phyloP scores from a whole-genome alignment of 2,797 vertebrate genomes.

The Sphaeramia orbicularis region DNA sequence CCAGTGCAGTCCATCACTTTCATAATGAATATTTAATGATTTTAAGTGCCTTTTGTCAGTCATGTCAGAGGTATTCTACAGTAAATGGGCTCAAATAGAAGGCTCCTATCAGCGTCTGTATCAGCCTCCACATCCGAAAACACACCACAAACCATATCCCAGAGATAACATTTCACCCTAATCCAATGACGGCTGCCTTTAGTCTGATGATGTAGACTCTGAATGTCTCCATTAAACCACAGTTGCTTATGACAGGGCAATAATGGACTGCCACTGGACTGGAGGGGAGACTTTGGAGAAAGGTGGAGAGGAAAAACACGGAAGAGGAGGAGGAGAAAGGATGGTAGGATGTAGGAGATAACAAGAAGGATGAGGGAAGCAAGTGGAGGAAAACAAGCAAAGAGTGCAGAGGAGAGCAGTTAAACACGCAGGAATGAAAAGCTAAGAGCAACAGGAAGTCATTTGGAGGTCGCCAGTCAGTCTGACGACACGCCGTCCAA shows the following conservation, averaged over 20 bases:
- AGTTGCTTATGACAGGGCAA: constrained; percentile 39
- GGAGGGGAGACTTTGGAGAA: too few relatives aligned
- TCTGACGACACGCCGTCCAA: not conserved
- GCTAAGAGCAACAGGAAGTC: not conserved
- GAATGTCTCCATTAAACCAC: constrained; percentile 49
- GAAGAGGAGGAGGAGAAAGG: too few relatives aligned
- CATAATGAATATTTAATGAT: constrained; percentile 12
- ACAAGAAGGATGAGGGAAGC: not conserved
- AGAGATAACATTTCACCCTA: constrained; percentile 60
- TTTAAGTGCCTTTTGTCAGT: constrained; percentile 21
- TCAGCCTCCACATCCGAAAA: constrained; percentile 41
- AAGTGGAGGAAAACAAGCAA: not conserved
- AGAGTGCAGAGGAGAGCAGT: not conserved
- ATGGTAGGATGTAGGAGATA: too few relatives aligned
- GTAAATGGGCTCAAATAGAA: constrained; percentile 23
- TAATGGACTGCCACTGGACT: constrained; percentile 39
- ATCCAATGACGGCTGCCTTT: constrained; percentile 56
- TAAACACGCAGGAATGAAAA: not conserved
- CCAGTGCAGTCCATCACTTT: not conserved
- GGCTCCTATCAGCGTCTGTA: constrained; percentile 15
- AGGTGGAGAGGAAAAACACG: not conserved
- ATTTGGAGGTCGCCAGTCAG: constrained; percentile 8
- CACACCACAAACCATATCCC: constrained; percentile 49
- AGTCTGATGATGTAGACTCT: constrained; percentile 38
- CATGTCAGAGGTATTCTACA: constrained; percentile 27